These are phyloP conservation scores for Tenthredo livida DNA, from an alignment of 2,888 invertebrate genomes.

Conservation along the genomic window DNA sequence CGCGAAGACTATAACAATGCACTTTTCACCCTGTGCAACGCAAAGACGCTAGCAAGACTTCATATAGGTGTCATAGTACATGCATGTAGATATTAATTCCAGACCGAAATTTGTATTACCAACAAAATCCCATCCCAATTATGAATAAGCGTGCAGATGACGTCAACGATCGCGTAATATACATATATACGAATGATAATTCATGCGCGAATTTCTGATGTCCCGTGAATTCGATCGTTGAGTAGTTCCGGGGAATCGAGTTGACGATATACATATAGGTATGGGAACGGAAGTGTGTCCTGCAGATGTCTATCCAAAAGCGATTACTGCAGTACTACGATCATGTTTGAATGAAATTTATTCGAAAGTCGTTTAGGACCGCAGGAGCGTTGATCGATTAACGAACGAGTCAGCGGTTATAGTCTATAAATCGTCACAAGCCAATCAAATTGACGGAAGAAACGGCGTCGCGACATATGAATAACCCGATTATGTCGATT, in stretches of 20 bases:
- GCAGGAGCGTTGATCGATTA: not conserved
- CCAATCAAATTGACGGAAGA: conserved; percentile 37
- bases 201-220: not conserved
- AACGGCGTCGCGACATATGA: conserved; percentile 23
- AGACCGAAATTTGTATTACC: not conserved
- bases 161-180: not conserved
- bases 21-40: not conserved
- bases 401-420: not conserved
- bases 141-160: not conserved
- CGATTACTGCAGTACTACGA: not conserved
- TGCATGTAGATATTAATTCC: not conserved
- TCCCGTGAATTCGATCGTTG: no score
- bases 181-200: not conserved
- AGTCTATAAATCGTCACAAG: conserved; percentile 24
- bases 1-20: not conserved
- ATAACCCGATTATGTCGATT: conserved; percentile 17
- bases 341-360: not conserved
- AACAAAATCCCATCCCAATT: not conserved
- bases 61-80: not conserved
- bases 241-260: not conserved
- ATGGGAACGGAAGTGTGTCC: not conserved
- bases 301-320: not conserved
- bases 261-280: not conserved
- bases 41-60: not conserved
- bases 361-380: conserved; percentile 12